Percentiles rank a stretch among this genome's conserved stretches.
Evolutionary conservation across 1,140 invertebrate genomes (phyloP).

Genomic region (Drosophila pachea): DNA sequence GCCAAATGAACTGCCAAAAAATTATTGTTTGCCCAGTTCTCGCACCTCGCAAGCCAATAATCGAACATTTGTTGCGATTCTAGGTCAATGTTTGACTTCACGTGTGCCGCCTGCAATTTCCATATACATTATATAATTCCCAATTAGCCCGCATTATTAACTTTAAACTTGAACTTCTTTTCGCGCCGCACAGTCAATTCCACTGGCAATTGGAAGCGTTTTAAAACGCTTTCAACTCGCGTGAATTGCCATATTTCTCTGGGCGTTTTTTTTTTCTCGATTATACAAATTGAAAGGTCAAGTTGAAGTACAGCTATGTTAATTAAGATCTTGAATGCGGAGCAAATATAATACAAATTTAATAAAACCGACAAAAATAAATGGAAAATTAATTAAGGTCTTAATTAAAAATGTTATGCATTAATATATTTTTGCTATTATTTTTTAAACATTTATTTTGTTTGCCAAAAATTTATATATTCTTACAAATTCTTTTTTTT

Average conservation of each 20-base stretch:
- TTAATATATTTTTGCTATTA: conserved; percentile 1
- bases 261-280: conserved; percentile 11
- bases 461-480: not conserved
- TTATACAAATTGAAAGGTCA: conserved; percentile 36
- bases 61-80: conserved; percentile 52
- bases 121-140: conserved; percentile 61
- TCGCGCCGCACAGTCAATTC: conserved; percentile 25
- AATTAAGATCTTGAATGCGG: conserved; percentile 2
- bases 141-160: conserved; percentile 68
- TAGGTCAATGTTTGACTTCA: conserved; percentile 53
- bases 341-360: no score
- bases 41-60: conserved; percentile 41
- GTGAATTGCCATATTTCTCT: conserved; percentile 30
- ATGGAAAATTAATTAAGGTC: no score
- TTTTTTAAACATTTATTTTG: not conserved
- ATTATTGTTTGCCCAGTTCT: conserved; percentile 70
- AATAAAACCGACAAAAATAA: no score
- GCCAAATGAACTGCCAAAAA: conserved; percentile 11
- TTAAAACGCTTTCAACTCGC: conserved; percentile 32
- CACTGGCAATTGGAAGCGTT: conserved; percentile 33
- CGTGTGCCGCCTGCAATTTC: conserved; percentile 48
- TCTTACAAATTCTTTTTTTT: no score
- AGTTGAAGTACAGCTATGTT: conserved; percentile 12
- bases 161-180: conserved; percentile 68
- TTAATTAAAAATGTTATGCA: no score